phyloP scores from a whole-genome alignment of 2,797 vertebrate genomes.

The Glyptemys insculpta region DNA sequence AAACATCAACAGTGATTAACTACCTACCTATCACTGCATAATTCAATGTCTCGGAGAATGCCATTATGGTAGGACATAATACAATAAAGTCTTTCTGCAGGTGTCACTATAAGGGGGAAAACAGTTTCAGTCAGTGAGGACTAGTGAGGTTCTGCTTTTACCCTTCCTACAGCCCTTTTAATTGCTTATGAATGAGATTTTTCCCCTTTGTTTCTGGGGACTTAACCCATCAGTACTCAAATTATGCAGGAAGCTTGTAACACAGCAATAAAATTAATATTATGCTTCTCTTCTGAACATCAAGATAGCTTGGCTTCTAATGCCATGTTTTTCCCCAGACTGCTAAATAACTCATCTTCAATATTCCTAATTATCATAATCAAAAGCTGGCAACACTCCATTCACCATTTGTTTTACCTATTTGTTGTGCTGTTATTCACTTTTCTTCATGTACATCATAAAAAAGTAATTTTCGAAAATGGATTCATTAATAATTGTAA shows the following conservation, averaged over 20 bases:
- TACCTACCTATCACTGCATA: neutral
- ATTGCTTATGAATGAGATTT: conserved; percentile 35
- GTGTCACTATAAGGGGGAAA: neutral
- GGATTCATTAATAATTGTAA: conserved; percentile 45
- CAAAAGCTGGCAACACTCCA: conserved; percentile 12
- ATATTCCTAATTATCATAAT: conserved; percentile 61
- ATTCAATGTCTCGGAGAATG: conserved; percentile 5
- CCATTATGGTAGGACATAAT: conserved; percentile 13
- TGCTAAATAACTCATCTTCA: conserved; percentile 29
- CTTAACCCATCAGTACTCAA: conserved; percentile 29
- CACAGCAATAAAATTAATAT: conserved; percentile 5
- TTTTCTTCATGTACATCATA: conserved; percentile 20
- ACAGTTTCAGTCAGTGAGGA: neutral
- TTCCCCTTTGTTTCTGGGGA: conserved; percentile 23
- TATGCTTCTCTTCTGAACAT: conserved; percentile 17
- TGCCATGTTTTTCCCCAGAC: neutral
- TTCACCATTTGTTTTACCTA: conserved; percentile 38
- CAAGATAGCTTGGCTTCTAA: conserved; percentile 22
- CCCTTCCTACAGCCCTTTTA: conserved; percentile 24
- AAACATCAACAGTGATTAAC: conserved; percentile 48
- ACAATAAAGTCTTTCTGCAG: conserved; percentile 40
- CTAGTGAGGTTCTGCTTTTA: neutral
- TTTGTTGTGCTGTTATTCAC: conserved; percentile 32
- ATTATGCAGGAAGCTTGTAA: conserved; percentile 43
- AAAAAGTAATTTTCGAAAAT: conserved; percentile 49